Conservation (phyloP, 2,113 vertebrate species). For the Fulmarus glacialis region DNA sequence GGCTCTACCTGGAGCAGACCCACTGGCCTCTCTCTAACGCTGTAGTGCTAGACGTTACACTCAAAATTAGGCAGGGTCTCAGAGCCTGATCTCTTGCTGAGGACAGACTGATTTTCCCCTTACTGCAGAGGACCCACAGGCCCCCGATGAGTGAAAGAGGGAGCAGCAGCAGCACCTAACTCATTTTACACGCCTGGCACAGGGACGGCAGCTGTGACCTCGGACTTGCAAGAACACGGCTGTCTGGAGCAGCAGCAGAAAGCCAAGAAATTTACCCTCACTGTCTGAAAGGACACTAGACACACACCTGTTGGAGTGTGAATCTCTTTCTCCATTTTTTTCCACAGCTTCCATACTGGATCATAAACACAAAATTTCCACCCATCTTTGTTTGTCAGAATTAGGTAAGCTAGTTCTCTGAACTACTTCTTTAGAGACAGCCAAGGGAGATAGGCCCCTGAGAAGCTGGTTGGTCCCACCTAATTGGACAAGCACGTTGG, state of each 20-base stretch:
- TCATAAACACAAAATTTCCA: background rate
- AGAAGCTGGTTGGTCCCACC: background rate
- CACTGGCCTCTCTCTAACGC: background rate
- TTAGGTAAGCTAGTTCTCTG: background rate
- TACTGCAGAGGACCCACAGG: background rate
- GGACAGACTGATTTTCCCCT: background rate
- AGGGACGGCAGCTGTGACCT: background rate
- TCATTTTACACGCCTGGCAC: background rate
- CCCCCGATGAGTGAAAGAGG: background rate
- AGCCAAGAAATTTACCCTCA: background rate
- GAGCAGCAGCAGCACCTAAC: background rate
- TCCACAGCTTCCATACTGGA: background rate
- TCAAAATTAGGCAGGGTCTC: background rate
- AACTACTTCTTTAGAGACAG: background rate
- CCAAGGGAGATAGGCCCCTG: fast-evolving
- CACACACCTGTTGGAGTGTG: background rate
- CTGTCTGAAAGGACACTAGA: background rate
- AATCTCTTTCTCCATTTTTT: background rate
- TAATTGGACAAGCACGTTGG: background rate
- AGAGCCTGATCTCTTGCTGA: background rate
- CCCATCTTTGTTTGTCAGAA: background rate
- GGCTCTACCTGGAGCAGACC: background rate
- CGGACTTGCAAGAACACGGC: background rate
- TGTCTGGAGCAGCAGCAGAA: background rate
- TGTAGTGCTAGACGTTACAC: background rate